A percentile compares a stretch with the other conserved stretches of the same genome.
phyloP scores from a whole-genome alignment of 2,888 invertebrate genomes.

The Cryptosula pallasiana region DNA sequence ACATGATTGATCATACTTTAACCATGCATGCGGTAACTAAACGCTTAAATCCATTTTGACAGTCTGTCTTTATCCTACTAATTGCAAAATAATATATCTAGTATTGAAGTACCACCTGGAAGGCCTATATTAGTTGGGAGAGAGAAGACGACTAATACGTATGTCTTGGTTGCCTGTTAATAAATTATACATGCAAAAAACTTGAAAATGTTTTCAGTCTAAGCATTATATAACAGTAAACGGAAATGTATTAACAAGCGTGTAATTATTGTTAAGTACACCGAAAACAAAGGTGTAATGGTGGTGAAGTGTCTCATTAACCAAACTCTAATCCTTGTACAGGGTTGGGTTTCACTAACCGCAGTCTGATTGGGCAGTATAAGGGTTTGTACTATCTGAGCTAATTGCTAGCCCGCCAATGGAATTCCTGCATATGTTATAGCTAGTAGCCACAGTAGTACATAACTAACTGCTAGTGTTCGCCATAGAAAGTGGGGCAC shows the following conservation, averaged over 20 bases:
- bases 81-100: not conserved
- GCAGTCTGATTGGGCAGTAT: not conserved
- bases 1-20: not conserved
- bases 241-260: not conserved
- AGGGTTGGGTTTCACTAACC: not conserved
- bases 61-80: not conserved
- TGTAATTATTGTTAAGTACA: not conserved
- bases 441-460: too few relatives aligned
- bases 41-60: slow-evolving; percentile 2
- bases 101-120: not conserved
- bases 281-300: not conserved
- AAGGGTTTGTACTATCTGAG: not conserved
- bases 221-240: not conserved
- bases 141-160: not conserved
- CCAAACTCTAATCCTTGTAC: not conserved
- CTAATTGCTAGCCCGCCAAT: too few relatives aligned
- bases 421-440: too few relatives aligned
- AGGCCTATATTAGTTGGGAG: not conserved
- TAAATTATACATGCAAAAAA: not conserved
- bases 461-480: too few relatives aligned
- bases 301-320: not conserved
- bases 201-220: too few relatives aligned
- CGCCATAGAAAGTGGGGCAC: too few relatives aligned
- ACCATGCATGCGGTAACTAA: too few relatives aligned
- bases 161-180: not conserved